Evolutionary conservation across 2,113 vertebrate species (phyloP).

Genomic region (Crotalus helleri): DNA sequence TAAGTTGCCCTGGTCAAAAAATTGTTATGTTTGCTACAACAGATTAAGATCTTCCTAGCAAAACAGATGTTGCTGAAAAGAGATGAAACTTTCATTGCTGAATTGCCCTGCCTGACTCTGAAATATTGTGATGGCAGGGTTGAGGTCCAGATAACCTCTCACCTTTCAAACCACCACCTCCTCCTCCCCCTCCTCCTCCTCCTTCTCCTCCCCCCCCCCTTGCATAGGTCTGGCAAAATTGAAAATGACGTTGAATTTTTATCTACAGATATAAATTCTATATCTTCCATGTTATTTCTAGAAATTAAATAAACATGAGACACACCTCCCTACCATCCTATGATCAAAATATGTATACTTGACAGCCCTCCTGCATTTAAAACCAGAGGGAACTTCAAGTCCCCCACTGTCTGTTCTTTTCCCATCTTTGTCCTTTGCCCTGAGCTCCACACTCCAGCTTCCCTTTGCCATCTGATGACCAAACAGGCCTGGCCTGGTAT

Average conservation of each 20-base stretch:
- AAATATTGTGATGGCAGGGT: background rate
- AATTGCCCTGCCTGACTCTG: background rate
- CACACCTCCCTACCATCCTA: too few species aligned
- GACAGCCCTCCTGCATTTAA: too few species aligned
- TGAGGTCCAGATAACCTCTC: background rate
- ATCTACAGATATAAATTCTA: background rate
- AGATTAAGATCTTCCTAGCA: background rate
- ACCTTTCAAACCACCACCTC: background rate
- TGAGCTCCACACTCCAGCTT: background rate
- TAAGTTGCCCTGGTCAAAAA: background rate
- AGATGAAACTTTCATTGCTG: background rate
- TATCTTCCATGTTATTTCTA: background rate
- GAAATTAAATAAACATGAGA: background rate
- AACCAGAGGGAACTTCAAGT: too few species aligned
- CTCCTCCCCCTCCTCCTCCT: too few species aligned
- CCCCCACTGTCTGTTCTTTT: too few species aligned
- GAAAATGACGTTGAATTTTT: background rate
- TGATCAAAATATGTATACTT: too few species aligned
- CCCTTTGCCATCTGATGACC: background rate
- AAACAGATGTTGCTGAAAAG: background rate
- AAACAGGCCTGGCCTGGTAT: background rate
- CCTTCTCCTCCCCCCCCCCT: too few species aligned
- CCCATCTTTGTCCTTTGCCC: too few species aligned
- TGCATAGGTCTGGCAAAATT: background rate
- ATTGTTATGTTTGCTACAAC: background rate